phyloP scores from a whole-genome alignment of 2,113 vertebrate genomes.

The Syngnathus floridae region DNA sequence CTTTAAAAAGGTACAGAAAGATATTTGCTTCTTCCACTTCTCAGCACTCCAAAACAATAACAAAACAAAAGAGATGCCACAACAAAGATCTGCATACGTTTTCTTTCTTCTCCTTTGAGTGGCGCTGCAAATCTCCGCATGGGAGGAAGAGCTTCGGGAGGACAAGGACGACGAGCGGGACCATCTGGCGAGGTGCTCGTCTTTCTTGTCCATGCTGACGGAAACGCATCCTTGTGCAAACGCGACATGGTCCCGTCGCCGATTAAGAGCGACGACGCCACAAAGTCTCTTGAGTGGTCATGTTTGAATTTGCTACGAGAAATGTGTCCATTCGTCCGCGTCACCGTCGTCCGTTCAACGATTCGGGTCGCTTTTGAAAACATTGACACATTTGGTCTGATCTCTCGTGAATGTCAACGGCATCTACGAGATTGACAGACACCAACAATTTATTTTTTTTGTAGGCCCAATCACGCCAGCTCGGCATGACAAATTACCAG shows the following conservation, averaged over 20 bases:
- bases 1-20: slow-evolving; percentile 83
- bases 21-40: slow-evolving; percentile 76
- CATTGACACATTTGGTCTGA: background rate
- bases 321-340: too few species aligned
- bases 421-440: background rate
- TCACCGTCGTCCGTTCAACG: too few species aligned
- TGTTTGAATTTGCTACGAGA: background rate
- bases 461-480: too few species aligned
- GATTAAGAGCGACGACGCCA: background rate
- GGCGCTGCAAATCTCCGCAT: background rate
- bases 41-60: slow-evolving; percentile 76
- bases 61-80: slow-evolving; percentile 4
- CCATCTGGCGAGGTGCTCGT: background rate
- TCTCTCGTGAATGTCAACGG: background rate
- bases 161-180: background rate
- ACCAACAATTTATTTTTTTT: background rate
- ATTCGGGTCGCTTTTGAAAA: background rate
- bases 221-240: background rate
- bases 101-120: slow-evolving; percentile 19
- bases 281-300: background rate
- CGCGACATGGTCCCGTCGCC: background rate
- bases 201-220: background rate
- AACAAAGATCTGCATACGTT: slow-evolving; percentile 21
- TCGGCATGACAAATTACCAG: too few species aligned
- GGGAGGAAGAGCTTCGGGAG: background rate